Evolutionary conservation across 2,113 vertebrate genomes (phyloP).

Genomic region (Dunckerocampus dactyliophorus): DNA sequence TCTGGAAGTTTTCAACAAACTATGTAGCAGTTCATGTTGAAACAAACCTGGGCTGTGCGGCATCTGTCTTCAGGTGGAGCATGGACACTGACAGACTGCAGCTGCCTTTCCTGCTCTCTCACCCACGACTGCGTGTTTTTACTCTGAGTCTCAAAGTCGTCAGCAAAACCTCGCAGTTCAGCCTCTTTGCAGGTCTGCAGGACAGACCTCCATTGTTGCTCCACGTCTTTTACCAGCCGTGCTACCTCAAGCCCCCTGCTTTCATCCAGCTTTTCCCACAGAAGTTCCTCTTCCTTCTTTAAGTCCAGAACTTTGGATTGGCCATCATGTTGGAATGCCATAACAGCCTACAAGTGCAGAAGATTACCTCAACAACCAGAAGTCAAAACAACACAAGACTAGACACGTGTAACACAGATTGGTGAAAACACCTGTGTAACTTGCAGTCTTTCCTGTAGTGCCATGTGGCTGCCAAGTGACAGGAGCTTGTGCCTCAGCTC

Average conservation of each 20-base stretch:
- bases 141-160: constrained; percentile 54
- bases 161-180: constrained; percentile 32
- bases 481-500: constrained; percentile 49
- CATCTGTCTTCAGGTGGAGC: constrained; percentile 29
- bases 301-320: constrained; percentile 51
- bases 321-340: constrained; percentile 42
- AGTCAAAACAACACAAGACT: background rate
- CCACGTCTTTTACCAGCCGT: constrained; percentile 19
- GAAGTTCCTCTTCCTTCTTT: constrained; percentile 19
- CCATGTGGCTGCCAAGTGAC: constrained; percentile 12
- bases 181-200: constrained; percentile 39
- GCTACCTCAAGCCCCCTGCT: constrained; percentile 36
- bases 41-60: constrained; percentile 48
- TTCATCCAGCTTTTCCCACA: constrained; percentile 49
- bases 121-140: constrained; percentile 55
- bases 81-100: constrained; percentile 39
- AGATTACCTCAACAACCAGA: background rate
- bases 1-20: background rate
- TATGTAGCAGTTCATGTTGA: no score
- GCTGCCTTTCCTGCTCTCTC: constrained; percentile 41
- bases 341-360: constrained; percentile 33
- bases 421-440: constrained; percentile 48
- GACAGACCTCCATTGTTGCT: constrained; percentile 59
- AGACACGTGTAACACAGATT: background rate
- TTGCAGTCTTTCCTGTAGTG: constrained; percentile 34